phyloP scores from a whole-genome alignment of 2,888 invertebrate species.

The Anoplius nigerrimus region DNA sequence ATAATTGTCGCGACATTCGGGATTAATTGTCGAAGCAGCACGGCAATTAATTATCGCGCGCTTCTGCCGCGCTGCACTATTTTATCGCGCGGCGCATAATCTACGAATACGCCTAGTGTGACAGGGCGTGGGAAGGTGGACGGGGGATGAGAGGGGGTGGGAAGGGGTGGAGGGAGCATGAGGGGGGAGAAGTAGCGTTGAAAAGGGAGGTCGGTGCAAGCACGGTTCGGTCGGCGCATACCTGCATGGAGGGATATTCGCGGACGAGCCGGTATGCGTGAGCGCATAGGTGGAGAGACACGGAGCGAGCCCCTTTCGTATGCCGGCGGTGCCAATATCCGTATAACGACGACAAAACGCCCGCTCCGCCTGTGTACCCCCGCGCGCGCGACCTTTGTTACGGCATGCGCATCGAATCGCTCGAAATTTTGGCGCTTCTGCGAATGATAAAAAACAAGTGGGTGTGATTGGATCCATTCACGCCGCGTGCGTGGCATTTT shows the following conservation, averaged over 20 bases:
- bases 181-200: background rate
- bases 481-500: constrained; percentile 25
- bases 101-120: constrained; percentile 29
- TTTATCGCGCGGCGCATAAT: constrained; percentile 48
- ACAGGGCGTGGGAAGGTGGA: background rate
- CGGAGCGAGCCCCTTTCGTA: too few species aligned
- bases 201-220: background rate
- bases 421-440: constrained; percentile 29
- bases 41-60: constrained; percentile 49
- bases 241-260: too few species aligned
- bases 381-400: background rate
- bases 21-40: constrained; percentile 52
- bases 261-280: too few species aligned
- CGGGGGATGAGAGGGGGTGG: background rate
- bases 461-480: constrained; percentile 39
- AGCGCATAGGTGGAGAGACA: too few species aligned
- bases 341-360: background rate
- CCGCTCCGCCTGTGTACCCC: background rate
- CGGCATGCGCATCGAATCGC: background rate
- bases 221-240: background rate
- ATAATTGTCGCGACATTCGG: constrained; percentile 49
- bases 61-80: constrained; percentile 28
- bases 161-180: background rate
- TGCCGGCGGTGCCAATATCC: background rate
- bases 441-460: constrained; percentile 34